Base-by-base conservation (phyloP, 2,888 invertebrate species). In the Cancer borealis region DNA sequence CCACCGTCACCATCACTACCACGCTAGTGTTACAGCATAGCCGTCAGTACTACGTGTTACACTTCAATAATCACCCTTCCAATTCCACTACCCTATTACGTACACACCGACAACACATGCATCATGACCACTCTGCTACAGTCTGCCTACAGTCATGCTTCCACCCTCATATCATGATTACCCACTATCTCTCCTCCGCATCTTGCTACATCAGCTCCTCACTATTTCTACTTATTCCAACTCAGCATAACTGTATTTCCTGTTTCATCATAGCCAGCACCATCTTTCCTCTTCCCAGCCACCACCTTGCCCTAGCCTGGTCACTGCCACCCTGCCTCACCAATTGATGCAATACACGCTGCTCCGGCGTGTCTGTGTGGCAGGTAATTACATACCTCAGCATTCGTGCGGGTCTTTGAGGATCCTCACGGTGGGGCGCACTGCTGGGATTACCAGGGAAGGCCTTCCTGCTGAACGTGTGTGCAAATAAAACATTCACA, bases 381-480 rank as follows among this genome's bases (percentile, higher is more conserved):
- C 79, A 79, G 79, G 79, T 79, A 79, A 79, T 79, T 30, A 79
- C 79, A 79, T 79, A 79, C 79, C 79, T 79, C 79, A 79, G 79
- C 79, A 30, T 30, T 10, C 79, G 79, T 79, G 79, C 30, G 79
- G 30, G 79, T 79, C 79, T 79, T 79, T 79, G 30, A 30, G 79
- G 79, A 79, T 26, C 79, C 79, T 30, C 30, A 30, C 10, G 79
- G 79, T 79, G 30, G 79, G 79, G 79, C 8, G 30, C 79, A 8
- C 30, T 79, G 79, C 30, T 30, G 79, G 79, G 79, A 79, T 79
- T 79, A 79, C 79, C 79, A 26, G 30, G 30, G 79, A 79, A 30
- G 79, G 79, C 79, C 79, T 79, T 79, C 30, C 79, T 79, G 5
- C 30, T 30, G 30, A 79, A 30, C 79, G 79, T 30, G 79, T 79